Conservation (phyloP, 35 echinoderm and acorn worm species). For the Anneissia japonica region DNA sequence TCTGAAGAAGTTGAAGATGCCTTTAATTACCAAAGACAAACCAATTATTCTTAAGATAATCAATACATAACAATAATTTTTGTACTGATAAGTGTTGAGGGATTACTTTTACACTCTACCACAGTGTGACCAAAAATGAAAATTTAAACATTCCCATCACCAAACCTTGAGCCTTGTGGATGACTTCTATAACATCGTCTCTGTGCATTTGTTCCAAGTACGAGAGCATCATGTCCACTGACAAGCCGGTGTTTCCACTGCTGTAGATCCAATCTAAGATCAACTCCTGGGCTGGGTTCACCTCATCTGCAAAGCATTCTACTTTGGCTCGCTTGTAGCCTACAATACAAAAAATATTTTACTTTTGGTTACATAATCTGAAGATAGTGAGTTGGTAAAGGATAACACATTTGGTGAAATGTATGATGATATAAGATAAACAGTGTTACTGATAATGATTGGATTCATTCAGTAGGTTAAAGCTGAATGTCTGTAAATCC, state of each 20-base stretch:
- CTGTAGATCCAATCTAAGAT: constrained; percentile 55
- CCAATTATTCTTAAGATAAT: background rate
- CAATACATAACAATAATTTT: background rate
- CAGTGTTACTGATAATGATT: too few species aligned
- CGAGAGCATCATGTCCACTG: constrained; percentile 58
- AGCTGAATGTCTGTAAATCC: too few species aligned
- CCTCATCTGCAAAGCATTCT: constrained; percentile 54
- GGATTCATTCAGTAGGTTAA: too few species aligned
- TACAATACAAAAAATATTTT: background rate
- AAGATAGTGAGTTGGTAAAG: too few species aligned
- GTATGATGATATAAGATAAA: too few species aligned
- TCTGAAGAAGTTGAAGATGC: too few species aligned
- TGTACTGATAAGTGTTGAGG: background rate
- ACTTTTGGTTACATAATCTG: too few species aligned
- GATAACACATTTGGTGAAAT: background rate
- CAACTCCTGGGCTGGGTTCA: constrained; percentile 55
- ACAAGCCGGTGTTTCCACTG: constrained; percentile 62
- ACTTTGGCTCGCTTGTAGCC: constrained; percentile 78
- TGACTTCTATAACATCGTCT: constrained; percentile 74
- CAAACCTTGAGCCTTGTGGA: constrained; percentile 65
- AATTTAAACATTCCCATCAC: too few species aligned
- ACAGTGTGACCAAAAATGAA: too few species aligned
- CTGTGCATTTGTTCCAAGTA: constrained; percentile 71
- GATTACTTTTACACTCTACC: too few species aligned
- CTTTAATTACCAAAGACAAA: background rate